Evolutionary conservation across 2,797 vertebrate species (phyloP).

Genomic region (Dallia pectoralis): DNA sequence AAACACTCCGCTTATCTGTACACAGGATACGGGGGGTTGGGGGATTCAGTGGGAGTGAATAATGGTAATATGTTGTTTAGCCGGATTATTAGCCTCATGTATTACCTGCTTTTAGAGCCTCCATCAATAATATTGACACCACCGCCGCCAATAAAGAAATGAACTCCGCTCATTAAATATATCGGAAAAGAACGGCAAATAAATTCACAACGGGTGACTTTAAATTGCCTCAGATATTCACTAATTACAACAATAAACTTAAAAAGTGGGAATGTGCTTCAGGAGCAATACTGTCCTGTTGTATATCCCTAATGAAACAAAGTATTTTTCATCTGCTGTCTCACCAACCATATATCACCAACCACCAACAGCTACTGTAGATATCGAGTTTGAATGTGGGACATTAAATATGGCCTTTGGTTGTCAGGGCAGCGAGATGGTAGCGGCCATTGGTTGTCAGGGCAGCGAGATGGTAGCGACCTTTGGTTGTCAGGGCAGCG

Average conservation of each 20-base stretch:
- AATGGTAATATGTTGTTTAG: constrained; percentile 35
- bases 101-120: constrained; percentile 39
- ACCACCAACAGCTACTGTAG: background rate
- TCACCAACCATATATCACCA: background rate
- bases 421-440: too few relatives aligned
- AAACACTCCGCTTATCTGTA: constrained; percentile 56
- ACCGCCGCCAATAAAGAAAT: constrained; percentile 21
- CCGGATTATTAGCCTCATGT: constrained; percentile 13
- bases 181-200: background rate
- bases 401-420: constrained; percentile 7
- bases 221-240: background rate
- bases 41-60: constrained; percentile 22
- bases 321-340: background rate
- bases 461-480: too few relatives aligned
- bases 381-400: background rate
- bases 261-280: background rate
- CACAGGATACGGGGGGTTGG: constrained; percentile 38
- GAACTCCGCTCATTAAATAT: background rate
- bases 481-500: too few relatives aligned
- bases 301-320: background rate
- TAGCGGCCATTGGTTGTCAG: too few relatives aligned
- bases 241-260: constrained; percentile 1
- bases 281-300: background rate
- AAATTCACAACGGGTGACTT: constrained; percentile 1
- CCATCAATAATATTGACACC: constrained; percentile 7